phyloP scores from a whole-genome alignment of 2,888 invertebrate species.

The Leucoma salicis region DNA sequence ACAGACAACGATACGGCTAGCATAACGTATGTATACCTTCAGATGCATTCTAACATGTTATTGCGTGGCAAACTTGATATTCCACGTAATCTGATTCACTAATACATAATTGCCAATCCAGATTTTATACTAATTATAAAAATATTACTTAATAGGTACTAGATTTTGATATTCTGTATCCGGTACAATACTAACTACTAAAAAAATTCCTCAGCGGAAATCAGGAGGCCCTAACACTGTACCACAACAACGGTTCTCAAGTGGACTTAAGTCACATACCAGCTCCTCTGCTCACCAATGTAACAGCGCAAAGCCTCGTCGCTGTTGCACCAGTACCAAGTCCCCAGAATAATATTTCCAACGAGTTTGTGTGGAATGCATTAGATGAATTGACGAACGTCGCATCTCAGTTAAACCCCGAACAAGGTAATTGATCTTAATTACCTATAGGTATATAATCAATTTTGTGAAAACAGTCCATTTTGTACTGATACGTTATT shows the following conservation, averaged over 20 bases:
- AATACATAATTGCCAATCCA: too few relatives aligned
- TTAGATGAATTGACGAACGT: conserved; percentile 25
- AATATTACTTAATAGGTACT: too few relatives aligned
- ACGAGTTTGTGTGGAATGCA: conserved; percentile 37
- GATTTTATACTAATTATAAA: too few relatives aligned
- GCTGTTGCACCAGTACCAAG: conserved; percentile 51
- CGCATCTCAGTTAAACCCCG: conserved; percentile 1
- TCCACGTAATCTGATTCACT: too few relatives aligned
- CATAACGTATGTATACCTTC: conserved; percentile 45
- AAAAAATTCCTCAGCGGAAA: conserved; percentile 58
- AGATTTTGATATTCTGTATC: too few relatives aligned
- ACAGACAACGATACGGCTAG: conserved; percentile 46
- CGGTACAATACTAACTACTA: background rate
- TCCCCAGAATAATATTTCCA: conserved; percentile 3
- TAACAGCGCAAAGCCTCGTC: conserved; percentile 62
- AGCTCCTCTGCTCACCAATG: conserved; percentile 58
- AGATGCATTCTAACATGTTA: too few relatives aligned
- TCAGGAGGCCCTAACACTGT: conserved; percentile 65
- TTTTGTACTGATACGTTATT: too few relatives aligned
- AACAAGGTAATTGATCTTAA: too few relatives aligned
- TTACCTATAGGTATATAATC: too few relatives aligned
- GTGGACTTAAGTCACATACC: conserved; percentile 56
- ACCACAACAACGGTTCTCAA: conserved; percentile 55
- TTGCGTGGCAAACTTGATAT: too few relatives aligned
- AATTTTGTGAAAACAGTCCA: too few relatives aligned